phyloP scores from a whole-genome alignment of 2,113 vertebrate genomes.

The Holacanthus passer region DNA sequence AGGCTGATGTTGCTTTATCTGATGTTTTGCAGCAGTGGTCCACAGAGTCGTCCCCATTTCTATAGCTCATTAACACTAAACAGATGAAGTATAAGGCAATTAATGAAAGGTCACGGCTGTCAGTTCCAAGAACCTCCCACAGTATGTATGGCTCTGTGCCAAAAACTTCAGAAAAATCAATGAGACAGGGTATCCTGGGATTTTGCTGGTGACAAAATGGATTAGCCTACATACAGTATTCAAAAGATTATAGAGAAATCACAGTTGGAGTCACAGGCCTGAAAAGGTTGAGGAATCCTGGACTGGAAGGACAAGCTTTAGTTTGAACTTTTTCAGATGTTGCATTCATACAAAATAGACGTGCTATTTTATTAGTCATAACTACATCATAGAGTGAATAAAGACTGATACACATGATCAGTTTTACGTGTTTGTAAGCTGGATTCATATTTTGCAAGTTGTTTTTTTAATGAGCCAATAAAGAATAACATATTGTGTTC shows the following conservation, averaged over 20 bases:
- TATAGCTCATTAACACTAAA: slow-evolving; percentile 73
- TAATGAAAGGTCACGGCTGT: slow-evolving; percentile 76
- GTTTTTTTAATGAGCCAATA: neutral
- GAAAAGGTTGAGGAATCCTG: neutral
- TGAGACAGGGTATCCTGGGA: neutral
- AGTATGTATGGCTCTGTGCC: slow-evolving; percentile 35
- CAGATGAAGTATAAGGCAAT: slow-evolving; percentile 75
- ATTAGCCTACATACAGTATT: slow-evolving; percentile 10
- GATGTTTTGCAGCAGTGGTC: slow-evolving; percentile 34
- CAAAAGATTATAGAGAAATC: slow-evolving; percentile 1
- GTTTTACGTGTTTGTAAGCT: neutral
- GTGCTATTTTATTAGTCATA: neutral
- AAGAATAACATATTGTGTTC: neutral
- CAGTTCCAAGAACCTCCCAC: slow-evolving; percentile 47
- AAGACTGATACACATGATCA: neutral
- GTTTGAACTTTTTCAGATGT: neutral
- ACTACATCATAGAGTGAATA: neutral
- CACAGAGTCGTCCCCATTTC: slow-evolving; percentile 21
- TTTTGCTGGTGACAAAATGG: slow-evolving; percentile 8
- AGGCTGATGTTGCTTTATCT: slow-evolving; percentile 34
- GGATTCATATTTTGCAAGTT: neutral
- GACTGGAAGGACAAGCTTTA: neutral
- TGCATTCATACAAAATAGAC: neutral
- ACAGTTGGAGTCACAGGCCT: neutral
- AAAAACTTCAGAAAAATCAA: slow-evolving; percentile 42